Evolutionary conservation across 2,888 invertebrate species (phyloP).

Genomic region (Pollenia angustigena): DNA sequence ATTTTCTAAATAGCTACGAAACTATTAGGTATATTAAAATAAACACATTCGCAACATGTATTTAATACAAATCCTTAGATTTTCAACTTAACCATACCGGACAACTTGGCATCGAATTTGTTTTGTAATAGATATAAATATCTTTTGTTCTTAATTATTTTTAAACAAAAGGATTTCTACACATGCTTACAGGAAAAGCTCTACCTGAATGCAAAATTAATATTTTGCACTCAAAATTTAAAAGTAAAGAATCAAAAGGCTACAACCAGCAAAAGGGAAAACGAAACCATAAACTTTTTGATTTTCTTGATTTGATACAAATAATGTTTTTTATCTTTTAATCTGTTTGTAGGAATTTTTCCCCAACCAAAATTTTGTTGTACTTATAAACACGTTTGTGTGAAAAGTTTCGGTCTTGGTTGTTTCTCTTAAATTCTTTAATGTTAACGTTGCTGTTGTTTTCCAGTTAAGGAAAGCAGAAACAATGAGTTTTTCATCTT

Average conservation of each 20-base stretch:
- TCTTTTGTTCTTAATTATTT: too few species aligned
- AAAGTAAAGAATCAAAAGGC: neutral
- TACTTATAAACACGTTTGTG: slow-evolving; percentile 26
- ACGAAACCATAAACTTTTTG: neutral
- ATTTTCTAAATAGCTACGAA: too few species aligned
- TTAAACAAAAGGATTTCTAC: too few species aligned
- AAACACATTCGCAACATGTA: too few species aligned
- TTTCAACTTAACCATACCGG: too few species aligned
- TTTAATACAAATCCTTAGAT: too few species aligned
- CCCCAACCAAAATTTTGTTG: neutral
- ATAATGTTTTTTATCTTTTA: slow-evolving; percentile 18
- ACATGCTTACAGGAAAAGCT: too few species aligned
- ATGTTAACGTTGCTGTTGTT: neutral
- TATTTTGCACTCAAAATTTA: neutral
- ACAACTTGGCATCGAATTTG: too few species aligned
- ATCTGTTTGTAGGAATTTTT: neutral
- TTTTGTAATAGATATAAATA: too few species aligned
- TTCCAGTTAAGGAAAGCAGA: slow-evolving; percentile 16
- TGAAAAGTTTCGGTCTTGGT: neutral
- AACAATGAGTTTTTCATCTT: slow-evolving; percentile 7
- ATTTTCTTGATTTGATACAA: neutral
- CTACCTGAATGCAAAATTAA: slow-evolving; percentile 16
- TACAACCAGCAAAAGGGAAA: neutral
- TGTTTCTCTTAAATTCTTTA: neutral
- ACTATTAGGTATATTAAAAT: too few species aligned